Evolutionary conservation across 2,888 invertebrate species (phyloP), one percentile per base, ranked within the genome.

Genomic region (Bombylius major): DNA sequence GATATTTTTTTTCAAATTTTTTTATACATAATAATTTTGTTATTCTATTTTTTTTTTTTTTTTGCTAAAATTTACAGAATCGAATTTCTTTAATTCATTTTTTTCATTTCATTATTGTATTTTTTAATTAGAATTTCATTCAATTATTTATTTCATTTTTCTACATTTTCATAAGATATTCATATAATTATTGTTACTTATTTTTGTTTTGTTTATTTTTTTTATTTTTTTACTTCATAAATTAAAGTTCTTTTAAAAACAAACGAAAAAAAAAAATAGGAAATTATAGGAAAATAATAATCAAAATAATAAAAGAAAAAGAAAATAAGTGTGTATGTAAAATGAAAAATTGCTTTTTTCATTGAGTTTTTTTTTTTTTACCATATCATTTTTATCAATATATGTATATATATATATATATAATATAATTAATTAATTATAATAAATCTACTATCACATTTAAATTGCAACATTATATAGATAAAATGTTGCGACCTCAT

Each of bases 361-460:
- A 54, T 46, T 51, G 45, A 50, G 13, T 34, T 34, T 49, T 36
- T 36, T 36, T 36, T 7, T 36, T 4, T 36, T 36, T 8, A 7
- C 8, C 8, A 36, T 36, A 3, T 46, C 33, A 55, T 47, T 47
- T 50, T 50, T 55, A 55, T 23, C 23, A 23, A 23, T 23, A 23
- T 23, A 23, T 3, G n/a, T n/a, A n/a, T n/a, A n/a, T n/a, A 54
- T 54, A 54, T 49, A 49, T 50, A 54, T 49, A 50, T 47, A 54
- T 45, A 50, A 54, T 50, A 50, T 13, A 46, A 46, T 46, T 13
- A 46, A 46, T 46, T 46, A 46, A 23, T 51, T 47, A 55, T 54
- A 58, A 60, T 58, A 61, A 62, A 60, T 58, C 60, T 62, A 62
- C 59, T 61, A 61, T 61, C 61, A 61, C 39, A 42, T 42, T 42